Evolutionary conservation across 2,113 vertebrate genomes (phyloP).

Genomic region (Macrotus californicus): DNA sequence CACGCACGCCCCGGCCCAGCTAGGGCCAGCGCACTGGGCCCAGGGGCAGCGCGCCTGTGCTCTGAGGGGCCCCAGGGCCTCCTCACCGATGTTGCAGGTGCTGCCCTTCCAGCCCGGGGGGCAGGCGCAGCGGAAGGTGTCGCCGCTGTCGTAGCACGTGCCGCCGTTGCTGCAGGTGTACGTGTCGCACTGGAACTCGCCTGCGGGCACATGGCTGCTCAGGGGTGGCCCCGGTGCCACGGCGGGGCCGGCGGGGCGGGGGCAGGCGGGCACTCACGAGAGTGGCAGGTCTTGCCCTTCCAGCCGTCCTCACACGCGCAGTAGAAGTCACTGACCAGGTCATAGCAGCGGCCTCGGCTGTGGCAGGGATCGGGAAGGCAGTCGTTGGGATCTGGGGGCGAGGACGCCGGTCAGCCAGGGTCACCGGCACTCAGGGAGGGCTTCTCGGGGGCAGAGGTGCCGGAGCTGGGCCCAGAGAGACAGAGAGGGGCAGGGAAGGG

Average conservation of each 20-base stretch:
- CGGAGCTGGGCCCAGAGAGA: not conserved
- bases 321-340: slow-evolving; percentile 93
- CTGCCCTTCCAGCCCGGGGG: slow-evolving; percentile 89
- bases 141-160: slow-evolving; percentile 91
- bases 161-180: slow-evolving; percentile 93
- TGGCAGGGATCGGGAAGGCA: slow-evolving; percentile 91
- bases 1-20: rapidly evolving
- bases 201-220: slow-evolving; percentile 68
- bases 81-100: slow-evolving; percentile 91
- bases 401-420: slow-evolving; percentile 52
- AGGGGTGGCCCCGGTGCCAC: not conserved
- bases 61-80: not conserved
- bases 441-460: not conserved
- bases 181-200: slow-evolving; percentile 93
- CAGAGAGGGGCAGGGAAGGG: rapidly evolving
- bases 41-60: not conserved
- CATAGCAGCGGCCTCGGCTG: slow-evolving; percentile 89
- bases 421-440: not conserved
- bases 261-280: slow-evolving; percentile 82
- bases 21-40: rapidly evolving
- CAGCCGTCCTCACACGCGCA: slow-evolving; percentile 91
- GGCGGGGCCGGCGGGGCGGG: rapidly evolving
- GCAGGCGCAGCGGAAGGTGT: slow-evolving; percentile 91
- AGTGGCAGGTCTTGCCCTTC: slow-evolving; percentile 98
- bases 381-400: slow-evolving; percentile 89